A percentile compares a stretch with the other conserved stretches of the same genome.
Evolutionary conservation across 1,140 invertebrate species (phyloP).

Genomic region (Drosophila littoralis): DNA sequence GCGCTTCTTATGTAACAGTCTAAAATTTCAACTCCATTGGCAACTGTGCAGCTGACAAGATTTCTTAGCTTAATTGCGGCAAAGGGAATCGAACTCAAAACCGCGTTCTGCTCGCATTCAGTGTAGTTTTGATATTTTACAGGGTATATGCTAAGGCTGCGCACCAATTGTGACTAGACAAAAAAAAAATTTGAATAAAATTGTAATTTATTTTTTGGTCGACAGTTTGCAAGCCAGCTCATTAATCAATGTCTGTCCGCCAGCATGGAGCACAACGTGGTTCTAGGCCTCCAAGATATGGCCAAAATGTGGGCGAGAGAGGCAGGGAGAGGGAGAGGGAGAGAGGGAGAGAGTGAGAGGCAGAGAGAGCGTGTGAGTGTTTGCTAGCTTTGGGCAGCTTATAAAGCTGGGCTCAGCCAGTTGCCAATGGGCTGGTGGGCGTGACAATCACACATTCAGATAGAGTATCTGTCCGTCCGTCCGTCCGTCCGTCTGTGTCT

Average conservation of each 20-base stretch:
- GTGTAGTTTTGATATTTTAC: background rate
- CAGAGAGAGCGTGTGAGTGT: background rate
- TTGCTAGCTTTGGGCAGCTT: constrained; percentile 13
- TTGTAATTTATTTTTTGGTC: constrained; percentile 70
- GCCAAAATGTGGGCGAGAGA: constrained; percentile 15
- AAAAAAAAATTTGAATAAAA: constrained; percentile 64
- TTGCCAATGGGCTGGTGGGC: constrained; percentile 50
- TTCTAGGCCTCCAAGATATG: constrained; percentile 29
- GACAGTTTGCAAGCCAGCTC: constrained; percentile 61
- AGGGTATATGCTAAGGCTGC: constrained; percentile 12
- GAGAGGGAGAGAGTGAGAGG: background rate
- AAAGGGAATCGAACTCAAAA: too few species aligned
- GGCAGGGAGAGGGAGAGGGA: background rate
- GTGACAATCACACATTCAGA: constrained; percentile 63
- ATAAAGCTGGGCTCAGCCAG: constrained; percentile 58
- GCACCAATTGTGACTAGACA: constrained; percentile 9
- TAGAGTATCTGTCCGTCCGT: background rate
- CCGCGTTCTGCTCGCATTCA: too few species aligned
- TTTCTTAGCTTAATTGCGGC: too few species aligned
- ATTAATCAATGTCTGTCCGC: constrained; percentile 71
- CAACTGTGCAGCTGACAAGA: too few species aligned
- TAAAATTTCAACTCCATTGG: too few species aligned
- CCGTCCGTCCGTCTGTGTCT: background rate
- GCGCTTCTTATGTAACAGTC: too few species aligned
- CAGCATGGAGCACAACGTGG: constrained; percentile 31